Evolutionary conservation across 1,140 invertebrate genomes (phyloP), one percentile per base, ranked within the genome.

Genomic region (Octopus bimaculoides): DNA sequence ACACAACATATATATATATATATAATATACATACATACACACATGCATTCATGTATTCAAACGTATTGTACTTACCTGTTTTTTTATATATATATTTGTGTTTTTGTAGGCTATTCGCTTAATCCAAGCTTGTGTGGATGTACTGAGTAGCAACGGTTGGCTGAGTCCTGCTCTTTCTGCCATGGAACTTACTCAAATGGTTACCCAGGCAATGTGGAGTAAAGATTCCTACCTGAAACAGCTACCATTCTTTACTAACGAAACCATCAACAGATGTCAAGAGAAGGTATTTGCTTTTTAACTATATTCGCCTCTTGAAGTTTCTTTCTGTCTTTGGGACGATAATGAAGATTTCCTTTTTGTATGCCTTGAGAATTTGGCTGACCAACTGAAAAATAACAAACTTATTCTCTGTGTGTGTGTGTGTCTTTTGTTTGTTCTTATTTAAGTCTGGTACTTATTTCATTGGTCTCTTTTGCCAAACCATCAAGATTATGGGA

Each of bases 161-260:
- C 91, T 99, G 17, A 95, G 95, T 0, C 98, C 98, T 0, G 98
- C 98, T 9, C 95, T 99, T 52, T 96, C 98, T 75, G 97, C 98
- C 84, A 99, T 99, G 98, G 98, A 99, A 91, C 91, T 99, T 80
- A 97, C 98, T 0, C 98, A 99, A 90, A 99, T 99, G 98, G 95
- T 98, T 0, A 99, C 98, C 0, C 98, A 99, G 91, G 98, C 97
- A 4, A 98, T 99, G 97, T 99, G 98, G 97, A 96, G 94, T 79
- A 99, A 98, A 90, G 98, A 99, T 89, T 98, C 96, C 0, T 98
- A 98, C 88, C 91, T 99, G 74, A 96, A 98, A 86, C 98, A 99
- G 86, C 89, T 99, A 82, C 98, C 98, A 5, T 97, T 99, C 90
- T 99, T 99, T 88, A 95, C 93, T 14, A 85, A 92, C 0, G 98